Evolutionary conservation across 2,113 vertebrate species (phyloP).

Genomic region (Melospiza georgiana): DNA sequence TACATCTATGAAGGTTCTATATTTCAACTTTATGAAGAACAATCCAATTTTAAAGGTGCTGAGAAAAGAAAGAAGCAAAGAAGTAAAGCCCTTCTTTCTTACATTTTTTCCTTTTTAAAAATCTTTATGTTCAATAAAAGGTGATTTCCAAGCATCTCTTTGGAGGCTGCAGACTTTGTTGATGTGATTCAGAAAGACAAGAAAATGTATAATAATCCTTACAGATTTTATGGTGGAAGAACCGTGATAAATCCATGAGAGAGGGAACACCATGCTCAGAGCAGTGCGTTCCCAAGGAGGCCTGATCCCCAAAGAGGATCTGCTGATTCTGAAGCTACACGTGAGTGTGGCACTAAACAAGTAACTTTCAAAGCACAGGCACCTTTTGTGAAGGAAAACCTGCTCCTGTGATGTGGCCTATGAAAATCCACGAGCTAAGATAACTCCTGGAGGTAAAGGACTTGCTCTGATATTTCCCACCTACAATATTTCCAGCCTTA

Average conservation of each 20-base stretch:
- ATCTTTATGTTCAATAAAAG: background rate
- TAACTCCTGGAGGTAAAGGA: background rate
- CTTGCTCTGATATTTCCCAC: background rate
- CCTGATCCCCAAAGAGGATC: too few relatives aligned
- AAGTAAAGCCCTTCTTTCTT: background rate
- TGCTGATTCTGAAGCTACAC: background rate
- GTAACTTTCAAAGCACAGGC: background rate
- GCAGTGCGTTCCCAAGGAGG: background rate
- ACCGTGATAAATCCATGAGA: background rate
- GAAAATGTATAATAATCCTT: background rate
- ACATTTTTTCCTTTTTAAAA: too few relatives aligned
- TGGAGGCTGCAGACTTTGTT: background rate
- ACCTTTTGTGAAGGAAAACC: background rate
- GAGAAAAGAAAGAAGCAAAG: background rate
- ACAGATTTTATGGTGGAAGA: background rate
- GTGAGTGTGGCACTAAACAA: background rate
- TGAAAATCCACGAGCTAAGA: background rate
- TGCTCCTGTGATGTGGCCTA: background rate
- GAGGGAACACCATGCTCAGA: rapidly evolving
- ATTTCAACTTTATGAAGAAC: background rate
- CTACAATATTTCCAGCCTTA: background rate
- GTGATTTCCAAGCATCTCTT: background rate
- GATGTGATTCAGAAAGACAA: background rate
- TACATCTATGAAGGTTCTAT: too few relatives aligned
- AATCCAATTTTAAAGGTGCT: background rate